Evolutionary conservation across 2,888 invertebrate genomes (phyloP).

Genomic region (Bellardia bayeri): DNA sequence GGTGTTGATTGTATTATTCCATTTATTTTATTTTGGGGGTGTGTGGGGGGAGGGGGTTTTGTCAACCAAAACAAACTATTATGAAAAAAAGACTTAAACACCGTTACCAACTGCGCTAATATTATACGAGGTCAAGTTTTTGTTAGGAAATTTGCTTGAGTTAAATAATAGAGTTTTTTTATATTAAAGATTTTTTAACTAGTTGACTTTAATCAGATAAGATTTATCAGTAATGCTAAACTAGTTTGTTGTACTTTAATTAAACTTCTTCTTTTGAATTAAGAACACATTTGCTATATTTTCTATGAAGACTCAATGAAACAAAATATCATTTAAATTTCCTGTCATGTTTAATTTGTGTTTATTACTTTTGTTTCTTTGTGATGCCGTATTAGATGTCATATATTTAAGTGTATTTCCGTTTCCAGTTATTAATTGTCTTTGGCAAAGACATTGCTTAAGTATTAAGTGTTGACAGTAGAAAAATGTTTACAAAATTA

Average conservation of each 20-base stretch:
- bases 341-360: conserved; percentile 32
- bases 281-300: neutral
- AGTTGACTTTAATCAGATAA: neutral
- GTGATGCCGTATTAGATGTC: neutral
- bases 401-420: conserved; percentile 53
- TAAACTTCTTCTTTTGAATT: too few relatives aligned
- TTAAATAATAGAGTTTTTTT: neutral
- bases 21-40: neutral
- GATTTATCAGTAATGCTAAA: too few relatives aligned
- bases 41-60: neutral
- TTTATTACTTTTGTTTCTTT: conserved; percentile 30
- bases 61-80: conserved; percentile 7
- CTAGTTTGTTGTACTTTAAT: too few relatives aligned
- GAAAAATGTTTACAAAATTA: neutral
- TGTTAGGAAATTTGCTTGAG: neutral
- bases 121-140: conserved; percentile 24
- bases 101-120: neutral
- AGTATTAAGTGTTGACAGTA: conserved; percentile 16
- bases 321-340: conserved; percentile 31
- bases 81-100: conserved; percentile 15
- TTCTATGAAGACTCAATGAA: neutral
- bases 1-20: conserved; percentile 3
- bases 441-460: conserved; percentile 11
- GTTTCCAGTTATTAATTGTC: conserved; percentile 48
- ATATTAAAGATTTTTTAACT: neutral